phyloP scores from a whole-genome alignment of 2,113 vertebrate genomes.

The Lynx canadensis region DNA sequence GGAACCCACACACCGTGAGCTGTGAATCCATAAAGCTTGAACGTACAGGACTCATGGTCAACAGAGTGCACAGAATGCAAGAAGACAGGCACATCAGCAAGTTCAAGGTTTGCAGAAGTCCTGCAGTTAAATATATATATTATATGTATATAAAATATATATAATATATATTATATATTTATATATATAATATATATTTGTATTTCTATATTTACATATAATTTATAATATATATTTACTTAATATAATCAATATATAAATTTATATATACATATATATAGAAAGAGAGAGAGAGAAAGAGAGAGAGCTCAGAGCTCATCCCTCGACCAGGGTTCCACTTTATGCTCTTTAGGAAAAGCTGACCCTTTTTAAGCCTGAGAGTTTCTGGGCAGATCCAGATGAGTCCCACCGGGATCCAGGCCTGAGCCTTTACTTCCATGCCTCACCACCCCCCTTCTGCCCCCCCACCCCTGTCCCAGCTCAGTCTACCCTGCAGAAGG shows the following conservation, averaged over 20 bases:
- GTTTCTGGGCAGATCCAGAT: not conserved
- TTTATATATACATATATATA: too few relatives aligned
- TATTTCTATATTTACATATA: not conserved
- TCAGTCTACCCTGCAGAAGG: not conserved
- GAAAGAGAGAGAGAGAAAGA: too few relatives aligned
- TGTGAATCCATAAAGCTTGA: not conserved
- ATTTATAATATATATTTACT: too few relatives aligned
- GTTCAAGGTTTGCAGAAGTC: not conserved
- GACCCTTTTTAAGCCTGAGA: rapidly evolving
- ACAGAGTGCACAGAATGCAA: not conserved
- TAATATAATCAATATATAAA: not conserved
- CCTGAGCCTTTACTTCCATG: not conserved
- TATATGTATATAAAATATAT: too few relatives aligned
- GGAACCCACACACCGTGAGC: not conserved
- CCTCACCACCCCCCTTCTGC: not conserved
- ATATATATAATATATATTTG: not conserved
- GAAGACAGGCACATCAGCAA: rapidly evolving
- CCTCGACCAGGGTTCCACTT: not conserved
- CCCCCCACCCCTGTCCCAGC: too few relatives aligned
- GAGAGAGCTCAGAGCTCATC: not conserved
- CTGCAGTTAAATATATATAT: not conserved
- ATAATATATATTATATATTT: too few relatives aligned
- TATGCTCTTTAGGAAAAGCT: not conserved
- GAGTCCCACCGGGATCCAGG: not conserved
- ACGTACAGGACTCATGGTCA: not conserved